Percentiles rank a stretch among this genome's conserved stretches.
These are phyloP conservation scores for Euura saliciscinereae DNA, from an alignment of 1,140 invertebrate genomes.

Conservation along the genomic window DNA sequence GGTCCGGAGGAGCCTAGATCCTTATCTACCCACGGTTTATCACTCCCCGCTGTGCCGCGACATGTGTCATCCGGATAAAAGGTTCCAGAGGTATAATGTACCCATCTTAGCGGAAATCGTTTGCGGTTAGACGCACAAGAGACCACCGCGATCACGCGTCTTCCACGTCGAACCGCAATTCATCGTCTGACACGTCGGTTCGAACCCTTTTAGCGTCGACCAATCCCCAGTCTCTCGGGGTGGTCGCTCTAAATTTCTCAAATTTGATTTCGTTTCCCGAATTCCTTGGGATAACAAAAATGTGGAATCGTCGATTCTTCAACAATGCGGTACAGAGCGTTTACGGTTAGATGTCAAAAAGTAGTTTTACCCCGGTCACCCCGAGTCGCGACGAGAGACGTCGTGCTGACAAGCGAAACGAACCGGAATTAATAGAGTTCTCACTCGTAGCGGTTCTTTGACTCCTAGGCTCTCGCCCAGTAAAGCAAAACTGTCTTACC, in stretches of 20 bases:
- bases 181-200: background rate
- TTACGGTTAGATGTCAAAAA: background rate
- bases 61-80: no score
- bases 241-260: background rate
- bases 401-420: constrained; percentile 9
- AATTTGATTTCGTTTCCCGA: no score
- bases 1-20: no score
- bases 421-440: constrained; percentile 12
- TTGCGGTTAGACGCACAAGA: background rate
- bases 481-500: no score
- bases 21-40: no score
- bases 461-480: background rate
- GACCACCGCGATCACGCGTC: background rate
- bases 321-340: no score
- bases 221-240: background rate
- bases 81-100: no score
- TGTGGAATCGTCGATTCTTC: no score
- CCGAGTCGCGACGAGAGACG: background rate
- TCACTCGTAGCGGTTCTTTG: constrained; percentile 11
- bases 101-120: background rate
- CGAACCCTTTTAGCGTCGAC: background rate
- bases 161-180: background rate
- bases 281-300: no score
- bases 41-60: no score
- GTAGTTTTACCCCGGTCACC: background rate